Conservation (phyloP, 2,113 vertebrate genomes). For the Ammodramus savannarum region DNA sequence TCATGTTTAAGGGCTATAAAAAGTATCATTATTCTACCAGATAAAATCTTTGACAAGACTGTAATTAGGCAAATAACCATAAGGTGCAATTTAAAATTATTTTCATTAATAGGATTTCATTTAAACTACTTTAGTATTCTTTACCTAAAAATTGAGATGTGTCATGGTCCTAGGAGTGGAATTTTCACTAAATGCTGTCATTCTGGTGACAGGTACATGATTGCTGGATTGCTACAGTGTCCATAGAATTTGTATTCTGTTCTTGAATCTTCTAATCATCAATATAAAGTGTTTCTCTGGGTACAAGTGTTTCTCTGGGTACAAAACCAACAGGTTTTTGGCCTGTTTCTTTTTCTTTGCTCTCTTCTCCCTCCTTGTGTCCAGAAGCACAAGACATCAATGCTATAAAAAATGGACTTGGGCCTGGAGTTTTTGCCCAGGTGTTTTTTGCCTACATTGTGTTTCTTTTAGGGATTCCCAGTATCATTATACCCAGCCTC, state of each 20-base stretch:
- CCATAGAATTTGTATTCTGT: background rate
- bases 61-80: background rate
- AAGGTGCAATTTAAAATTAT: background rate
- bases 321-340: background rate
- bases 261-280: background rate
- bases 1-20: background rate
- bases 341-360: background rate
- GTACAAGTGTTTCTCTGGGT: background rate
- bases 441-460: background rate
- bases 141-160: background rate
- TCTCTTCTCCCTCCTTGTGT: background rate
- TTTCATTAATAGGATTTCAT: background rate
- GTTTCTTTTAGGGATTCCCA: background rate
- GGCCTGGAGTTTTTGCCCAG: background rate
- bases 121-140: background rate
- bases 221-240: background rate
- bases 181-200: background rate
- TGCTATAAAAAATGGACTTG: background rate
- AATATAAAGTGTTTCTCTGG: background rate
- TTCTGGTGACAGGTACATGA: background rate
- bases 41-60: background rate
- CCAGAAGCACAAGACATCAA: background rate
- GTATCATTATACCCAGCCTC: background rate
- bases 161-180: background rate
- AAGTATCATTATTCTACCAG: background rate